A percentile compares a stretch with the other conserved stretches of the same genome.
phyloP scores from a whole-genome alignment of 2,797 vertebrate species.

The Bovichtus diacanthus region DNA sequence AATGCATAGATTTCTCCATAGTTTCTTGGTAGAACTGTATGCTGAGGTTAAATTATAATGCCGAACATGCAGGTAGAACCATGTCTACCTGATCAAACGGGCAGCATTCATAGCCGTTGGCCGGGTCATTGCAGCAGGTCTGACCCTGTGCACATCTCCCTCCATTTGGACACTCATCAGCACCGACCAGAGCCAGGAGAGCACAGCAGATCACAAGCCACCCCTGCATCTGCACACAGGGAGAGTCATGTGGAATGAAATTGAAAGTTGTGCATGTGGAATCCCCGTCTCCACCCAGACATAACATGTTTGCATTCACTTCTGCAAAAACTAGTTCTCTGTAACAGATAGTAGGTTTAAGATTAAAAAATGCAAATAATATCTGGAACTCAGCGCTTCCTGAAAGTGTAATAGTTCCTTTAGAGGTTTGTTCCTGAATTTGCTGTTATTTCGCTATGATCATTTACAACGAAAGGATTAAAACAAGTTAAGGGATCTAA shows the following conservation, averaged over 20 bases:
- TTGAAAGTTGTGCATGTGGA: constrained; percentile 5
- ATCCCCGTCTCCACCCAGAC: neutral
- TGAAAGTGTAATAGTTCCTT: neutral
- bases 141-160: constrained; percentile 73
- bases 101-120: constrained; percentile 76
- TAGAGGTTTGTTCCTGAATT: neutral
- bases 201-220: constrained; percentile 62
- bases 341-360: neutral
- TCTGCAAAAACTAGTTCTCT: neutral
- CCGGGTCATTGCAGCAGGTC: constrained; percentile 83
- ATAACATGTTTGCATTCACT: neutral
- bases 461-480: neutral
- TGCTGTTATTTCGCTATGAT: neutral
- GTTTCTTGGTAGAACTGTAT: too few relatives aligned
- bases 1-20: neutral
- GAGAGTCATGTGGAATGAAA: neutral
- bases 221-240: constrained; percentile 77
- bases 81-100: constrained; percentile 78
- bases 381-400: neutral
- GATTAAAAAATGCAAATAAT: neutral
- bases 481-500: neutral
- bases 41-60: neutral
- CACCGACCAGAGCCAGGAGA: constrained; percentile 68
- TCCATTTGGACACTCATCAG: constrained; percentile 75
- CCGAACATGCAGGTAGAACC: neutral